Percentiles rank a stretch among this genome's conserved stretches.
phyloP scores from a whole-genome alignment of 1,140 invertebrate species.

The Caenorhabditis remanei region DNA sequence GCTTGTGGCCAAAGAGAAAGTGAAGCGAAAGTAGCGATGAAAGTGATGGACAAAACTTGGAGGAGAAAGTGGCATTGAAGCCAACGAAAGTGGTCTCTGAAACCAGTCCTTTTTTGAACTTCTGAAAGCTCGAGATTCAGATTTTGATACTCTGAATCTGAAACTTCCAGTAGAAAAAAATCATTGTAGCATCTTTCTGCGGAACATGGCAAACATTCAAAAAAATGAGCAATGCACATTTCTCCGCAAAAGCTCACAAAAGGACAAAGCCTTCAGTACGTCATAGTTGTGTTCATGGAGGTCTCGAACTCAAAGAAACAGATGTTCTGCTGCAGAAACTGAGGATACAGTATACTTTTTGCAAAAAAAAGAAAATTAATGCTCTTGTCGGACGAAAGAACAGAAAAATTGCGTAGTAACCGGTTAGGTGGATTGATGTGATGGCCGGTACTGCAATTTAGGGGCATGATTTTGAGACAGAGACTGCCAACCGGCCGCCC shows the following conservation, averaged over 20 bases:
- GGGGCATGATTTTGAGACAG: conserved; percentile 36
- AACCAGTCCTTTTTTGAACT: not conserved
- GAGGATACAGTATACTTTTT: not conserved
- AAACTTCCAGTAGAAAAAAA: not conserved
- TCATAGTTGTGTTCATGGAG: conserved; percentile 23
- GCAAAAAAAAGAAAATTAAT: not conserved
- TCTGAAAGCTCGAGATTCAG: not conserved
- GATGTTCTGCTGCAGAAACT: not conserved
- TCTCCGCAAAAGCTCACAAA: conserved; percentile 7
- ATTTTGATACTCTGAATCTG: not conserved
- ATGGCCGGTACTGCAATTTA: conserved; percentile 55
- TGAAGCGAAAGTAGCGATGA: conserved; percentile 2
- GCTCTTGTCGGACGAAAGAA: not conserved
- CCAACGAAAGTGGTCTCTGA: conserved; percentile 25
- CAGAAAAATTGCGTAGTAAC: conserved; percentile 28
- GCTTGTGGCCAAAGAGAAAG: conserved; percentile 38
- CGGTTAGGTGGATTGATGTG: conserved; percentile 36
- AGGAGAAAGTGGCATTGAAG: conserved; percentile 13
- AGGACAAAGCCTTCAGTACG: not conserved
- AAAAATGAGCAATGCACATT: conserved; percentile 37
- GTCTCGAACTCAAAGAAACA: conserved; percentile 1
- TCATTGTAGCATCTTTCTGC: not conserved
- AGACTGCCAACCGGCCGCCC: conserved; percentile 29
- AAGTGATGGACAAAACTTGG: conserved; percentile 25
- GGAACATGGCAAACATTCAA: conserved; percentile 8